Base-by-base conservation (phyloP, 37 sponge, comb jelly and placozoan genomes). In the Sycon ciliatum region DNA sequence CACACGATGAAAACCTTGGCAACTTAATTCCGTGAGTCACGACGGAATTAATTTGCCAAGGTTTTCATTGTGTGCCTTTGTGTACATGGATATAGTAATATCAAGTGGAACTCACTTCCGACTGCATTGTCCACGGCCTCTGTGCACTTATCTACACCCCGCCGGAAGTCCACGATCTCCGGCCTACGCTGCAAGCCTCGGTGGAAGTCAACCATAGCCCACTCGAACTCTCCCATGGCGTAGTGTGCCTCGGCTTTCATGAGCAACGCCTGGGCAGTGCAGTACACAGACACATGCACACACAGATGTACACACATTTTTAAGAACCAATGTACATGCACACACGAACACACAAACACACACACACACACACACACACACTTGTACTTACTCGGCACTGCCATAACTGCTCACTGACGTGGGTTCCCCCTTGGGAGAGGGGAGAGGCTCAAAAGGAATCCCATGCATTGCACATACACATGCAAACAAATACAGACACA, bases 41-140 rank as follows among this genome's bases (percentile, higher is more conserved):
- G n/a, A n/a, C n/a, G n/a, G n/a, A n/a, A n/a, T n/a, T n/a, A n/a
- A n/a, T n/a, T n/a, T n/a, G n/a, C n/a, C n/a, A n/a, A n/a, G n/a
- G n/a, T n/a, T n/a, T n/a, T n/a, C n/a, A n/a, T n/a, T n/a, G n/a
- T n/a, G n/a, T 27, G 29, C 20, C 20, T 34, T 9, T 42, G 49
- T 42, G 49, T 42, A 42, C 49, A 42, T 42, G 13, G 13, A 42
- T 18, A 42, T 13, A 42, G 9, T 18, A 42, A 42, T 42, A 42
- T 42, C 13, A 18, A 13, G 26, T 30, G 4, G 33, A 0, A 67
- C 85, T 81, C 35, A 89, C 95, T 79, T 81, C 98, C 98, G 42
- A 95, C 88, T 37, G 88, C 88, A 70, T 95, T 95, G 38, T 83
- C 81, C 54, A 95, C 91, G 39, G 98, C 98, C 55, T 95, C 98